These are phyloP conservation scores for Drosophila pseudoobscura DNA, from an alignment of 1,140 invertebrate species.

Conservation along the genomic window DNA sequence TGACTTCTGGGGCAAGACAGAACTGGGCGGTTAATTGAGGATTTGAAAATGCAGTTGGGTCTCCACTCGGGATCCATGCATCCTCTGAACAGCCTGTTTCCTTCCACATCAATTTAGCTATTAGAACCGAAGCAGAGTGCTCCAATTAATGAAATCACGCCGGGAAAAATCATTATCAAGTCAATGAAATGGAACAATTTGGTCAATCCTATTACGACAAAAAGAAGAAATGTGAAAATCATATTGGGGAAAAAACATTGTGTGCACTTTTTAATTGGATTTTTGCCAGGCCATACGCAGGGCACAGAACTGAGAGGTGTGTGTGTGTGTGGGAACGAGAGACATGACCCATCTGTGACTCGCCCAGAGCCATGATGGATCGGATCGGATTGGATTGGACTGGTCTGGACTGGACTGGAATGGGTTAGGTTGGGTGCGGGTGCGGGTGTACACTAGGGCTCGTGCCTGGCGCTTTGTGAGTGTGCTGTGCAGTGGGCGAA, in stretches of 20 bases:
- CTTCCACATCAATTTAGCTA: neutral
- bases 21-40: too few relatives aligned
- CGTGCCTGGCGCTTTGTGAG: slow-evolving; percentile 17
- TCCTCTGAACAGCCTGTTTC: neutral
- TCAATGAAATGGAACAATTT: slow-evolving; percentile 14
- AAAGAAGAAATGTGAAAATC: slow-evolving; percentile 68
- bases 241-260: slow-evolving; percentile 59
- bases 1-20: slow-evolving; percentile 10
- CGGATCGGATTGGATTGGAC: slow-evolving; percentile 3
- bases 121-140: too few relatives aligned
- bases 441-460: neutral
- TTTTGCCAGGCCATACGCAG: slow-evolving; percentile 36
- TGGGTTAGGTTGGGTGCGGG: neutral
- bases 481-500: slow-evolving; percentile 63
- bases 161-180: slow-evolving; percentile 12
- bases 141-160: neutral
- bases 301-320: neutral
- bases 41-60: neutral
- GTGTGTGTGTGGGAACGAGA: slow-evolving; percentile 5
- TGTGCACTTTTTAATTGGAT: slow-evolving; percentile 77
- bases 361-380: slow-evolving; percentile 42
- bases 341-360: slow-evolving; percentile 52
- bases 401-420: slow-evolving; percentile 6
- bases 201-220: neutral
- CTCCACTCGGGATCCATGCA: neutral